phyloP scores from a whole-genome alignment of 2,113 vertebrate species.

The Poicephalus gulielmi region DNA sequence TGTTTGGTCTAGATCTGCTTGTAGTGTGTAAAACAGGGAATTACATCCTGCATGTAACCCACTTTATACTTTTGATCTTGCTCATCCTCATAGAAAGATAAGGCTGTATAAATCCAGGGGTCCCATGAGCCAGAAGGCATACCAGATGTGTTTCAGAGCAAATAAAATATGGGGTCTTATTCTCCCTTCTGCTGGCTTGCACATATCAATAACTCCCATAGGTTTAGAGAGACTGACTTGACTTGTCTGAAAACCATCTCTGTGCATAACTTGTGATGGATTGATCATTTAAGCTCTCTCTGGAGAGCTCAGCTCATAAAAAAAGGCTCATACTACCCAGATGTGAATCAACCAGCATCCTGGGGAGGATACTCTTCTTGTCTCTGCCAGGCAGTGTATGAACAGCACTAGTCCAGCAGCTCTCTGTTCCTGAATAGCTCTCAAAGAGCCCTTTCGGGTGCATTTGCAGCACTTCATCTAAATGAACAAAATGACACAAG shows the following conservation, averaged over 20 bases:
- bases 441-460: not conserved
- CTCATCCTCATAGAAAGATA: constrained; percentile 43
- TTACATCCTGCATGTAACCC: not conserved
- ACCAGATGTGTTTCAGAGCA: constrained; percentile 41
- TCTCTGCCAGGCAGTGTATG: fast-evolving
- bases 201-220: not conserved
- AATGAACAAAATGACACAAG: not conserved
- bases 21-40: not conserved
- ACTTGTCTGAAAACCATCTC: constrained; percentile 14
- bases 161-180: not conserved
- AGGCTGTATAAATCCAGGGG: constrained; percentile 9
- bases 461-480: not conserved
- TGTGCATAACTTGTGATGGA: not conserved
- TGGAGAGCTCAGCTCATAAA: not conserved
- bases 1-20: constrained; percentile 35
- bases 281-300: not conserved
- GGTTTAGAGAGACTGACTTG: not conserved
- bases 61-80: constrained; percentile 30
- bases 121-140: not conserved
- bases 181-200: constrained; percentile 34
- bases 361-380: not conserved
- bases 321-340: not conserved
- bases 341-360: not conserved
- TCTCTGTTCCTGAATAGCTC: not conserved
- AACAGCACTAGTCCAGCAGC: not conserved